Evolutionary conservation across 2,797 vertebrate species (phyloP).

Genomic region (Enteromius fasciolatus): DNA sequence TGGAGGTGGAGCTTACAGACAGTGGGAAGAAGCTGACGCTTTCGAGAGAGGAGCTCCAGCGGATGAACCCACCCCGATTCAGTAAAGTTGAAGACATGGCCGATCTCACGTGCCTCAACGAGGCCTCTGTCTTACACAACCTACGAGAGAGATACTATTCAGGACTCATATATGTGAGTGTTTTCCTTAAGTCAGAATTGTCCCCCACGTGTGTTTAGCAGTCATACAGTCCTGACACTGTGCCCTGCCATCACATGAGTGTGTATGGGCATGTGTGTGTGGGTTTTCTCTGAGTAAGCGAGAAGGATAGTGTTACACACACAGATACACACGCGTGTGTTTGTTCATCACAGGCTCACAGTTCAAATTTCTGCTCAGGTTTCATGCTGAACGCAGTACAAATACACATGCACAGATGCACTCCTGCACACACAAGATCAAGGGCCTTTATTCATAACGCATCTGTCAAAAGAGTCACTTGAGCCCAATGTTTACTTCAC

Average conservation of each 20-base stretch:
- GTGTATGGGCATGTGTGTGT: slow-evolving; percentile 25
- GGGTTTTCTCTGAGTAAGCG: slow-evolving; percentile 35
- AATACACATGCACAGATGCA: slow-evolving; percentile 16
- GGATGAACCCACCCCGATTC: slow-evolving; percentile 94
- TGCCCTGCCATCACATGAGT: slow-evolving; percentile 11
- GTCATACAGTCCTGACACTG: neutral
- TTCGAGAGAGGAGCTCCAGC: slow-evolving; percentile 89
- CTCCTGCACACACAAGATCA: slow-evolving; percentile 23
- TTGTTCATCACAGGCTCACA: slow-evolving; percentile 40
- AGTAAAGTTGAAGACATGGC: slow-evolving; percentile 96
- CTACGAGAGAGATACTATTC: slow-evolving; percentile 92
- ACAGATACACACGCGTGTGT: slow-evolving; percentile 20
- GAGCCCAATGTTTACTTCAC: slow-evolving; percentile 8
- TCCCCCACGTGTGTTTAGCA: neutral
- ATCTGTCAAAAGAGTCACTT: slow-evolving; percentile 1
- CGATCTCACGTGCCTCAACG: slow-evolving; percentile 92
- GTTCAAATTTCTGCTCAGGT: slow-evolving; percentile 45
- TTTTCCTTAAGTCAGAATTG: neutral
- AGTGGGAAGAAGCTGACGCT: slow-evolving; percentile 82
- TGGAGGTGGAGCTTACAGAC: slow-evolving; percentile 90
- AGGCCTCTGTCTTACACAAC: slow-evolving; percentile 92
- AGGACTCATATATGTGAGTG: slow-evolving; percentile 91
- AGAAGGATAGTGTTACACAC: slow-evolving; percentile 46
- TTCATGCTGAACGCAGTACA: slow-evolving; percentile 28
- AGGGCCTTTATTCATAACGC: neutral